Percentiles rank a stretch among this genome's conserved stretches.
Conservation (phyloP, 2,888 invertebrate species). For the Ceramica pisi region DNA sequence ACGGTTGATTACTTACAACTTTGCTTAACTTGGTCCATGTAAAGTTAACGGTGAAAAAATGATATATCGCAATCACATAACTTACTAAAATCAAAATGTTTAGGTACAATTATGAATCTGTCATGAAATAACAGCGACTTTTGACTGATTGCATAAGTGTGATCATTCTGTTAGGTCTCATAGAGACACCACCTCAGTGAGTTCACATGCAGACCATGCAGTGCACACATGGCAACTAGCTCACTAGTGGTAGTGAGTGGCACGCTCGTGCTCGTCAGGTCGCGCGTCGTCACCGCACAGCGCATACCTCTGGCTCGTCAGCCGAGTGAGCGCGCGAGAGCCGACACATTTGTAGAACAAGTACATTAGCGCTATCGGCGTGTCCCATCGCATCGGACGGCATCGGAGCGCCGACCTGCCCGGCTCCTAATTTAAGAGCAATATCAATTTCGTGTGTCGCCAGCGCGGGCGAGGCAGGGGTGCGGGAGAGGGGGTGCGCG, state of each 20-base stretch:
- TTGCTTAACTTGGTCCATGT: not conserved
- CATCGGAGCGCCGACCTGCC: constrained; percentile 45
- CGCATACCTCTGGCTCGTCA: not conserved
- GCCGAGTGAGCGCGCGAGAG: constrained; percentile 43
- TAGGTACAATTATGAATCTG: no score
- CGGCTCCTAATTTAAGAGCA: constrained; percentile 69
- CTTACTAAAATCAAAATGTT: no score
- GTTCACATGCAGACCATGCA: constrained; percentile 1
- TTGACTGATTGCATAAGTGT: not conserved
- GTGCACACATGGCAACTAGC: not conserved
- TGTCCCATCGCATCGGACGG: constrained; percentile 55
- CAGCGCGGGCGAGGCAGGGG: not conserved
- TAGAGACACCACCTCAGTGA: not conserved
- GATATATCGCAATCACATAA: no score
- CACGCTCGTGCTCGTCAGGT: not conserved
- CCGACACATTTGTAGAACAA: constrained; percentile 72
- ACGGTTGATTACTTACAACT: not conserved
- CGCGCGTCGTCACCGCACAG: not conserved
- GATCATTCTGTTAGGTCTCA: not conserved
- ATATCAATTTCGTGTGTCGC: constrained; percentile 67
- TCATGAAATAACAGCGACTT: no score
- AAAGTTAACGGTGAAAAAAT: no score
- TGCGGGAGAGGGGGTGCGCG: constrained; percentile 32
- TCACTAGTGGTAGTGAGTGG: not conserved
- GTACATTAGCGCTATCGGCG: constrained; percentile 71